These are phyloP conservation scores for Acanthaster planci DNA, from an alignment of 35 echinoderm and acorn worm genomes.

Conservation along the genomic window DNA sequence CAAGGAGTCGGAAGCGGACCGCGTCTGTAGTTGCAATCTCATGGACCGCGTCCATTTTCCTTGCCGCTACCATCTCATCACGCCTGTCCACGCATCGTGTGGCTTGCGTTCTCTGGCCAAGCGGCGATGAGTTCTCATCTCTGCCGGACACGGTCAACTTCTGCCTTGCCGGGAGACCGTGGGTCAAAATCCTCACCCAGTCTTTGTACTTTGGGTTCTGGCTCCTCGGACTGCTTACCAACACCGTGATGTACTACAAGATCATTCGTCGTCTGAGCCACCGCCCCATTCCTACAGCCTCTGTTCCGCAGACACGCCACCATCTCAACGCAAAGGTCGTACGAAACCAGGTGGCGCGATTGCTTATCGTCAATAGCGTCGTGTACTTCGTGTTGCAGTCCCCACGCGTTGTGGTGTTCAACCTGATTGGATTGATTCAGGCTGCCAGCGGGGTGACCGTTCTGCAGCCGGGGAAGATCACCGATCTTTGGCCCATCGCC, in stretches of 20 bases:
- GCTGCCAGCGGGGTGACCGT: background rate
- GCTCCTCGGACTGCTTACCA: background rate
- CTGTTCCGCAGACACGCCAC: background rate
- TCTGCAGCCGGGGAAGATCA: background rate
- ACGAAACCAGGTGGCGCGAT: slow-evolving; percentile 38
- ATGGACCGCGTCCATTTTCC: background rate
- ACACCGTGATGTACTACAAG: background rate
- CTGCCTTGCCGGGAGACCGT: background rate
- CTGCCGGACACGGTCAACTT: background rate
- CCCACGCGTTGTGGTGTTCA: background rate
- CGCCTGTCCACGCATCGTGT: background rate
- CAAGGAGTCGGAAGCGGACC: background rate
- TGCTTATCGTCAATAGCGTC: slow-evolving; percentile 45
- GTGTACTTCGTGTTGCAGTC: slow-evolving; percentile 49
- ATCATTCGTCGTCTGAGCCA: background rate
- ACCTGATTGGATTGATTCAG: slow-evolving; percentile 5
- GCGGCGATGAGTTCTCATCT: background rate
- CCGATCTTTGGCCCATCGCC: background rate
- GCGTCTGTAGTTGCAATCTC: background rate
- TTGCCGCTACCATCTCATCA: background rate
- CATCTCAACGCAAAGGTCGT: background rate
- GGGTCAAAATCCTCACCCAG: background rate
- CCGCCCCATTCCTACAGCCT: background rate
- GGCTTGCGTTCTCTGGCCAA: slow-evolving; percentile 8
- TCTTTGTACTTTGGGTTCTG: background rate